Evolutionary conservation across 2,113 vertebrate species (phyloP).

Genomic region (Acinonyx jubatus): DNA sequence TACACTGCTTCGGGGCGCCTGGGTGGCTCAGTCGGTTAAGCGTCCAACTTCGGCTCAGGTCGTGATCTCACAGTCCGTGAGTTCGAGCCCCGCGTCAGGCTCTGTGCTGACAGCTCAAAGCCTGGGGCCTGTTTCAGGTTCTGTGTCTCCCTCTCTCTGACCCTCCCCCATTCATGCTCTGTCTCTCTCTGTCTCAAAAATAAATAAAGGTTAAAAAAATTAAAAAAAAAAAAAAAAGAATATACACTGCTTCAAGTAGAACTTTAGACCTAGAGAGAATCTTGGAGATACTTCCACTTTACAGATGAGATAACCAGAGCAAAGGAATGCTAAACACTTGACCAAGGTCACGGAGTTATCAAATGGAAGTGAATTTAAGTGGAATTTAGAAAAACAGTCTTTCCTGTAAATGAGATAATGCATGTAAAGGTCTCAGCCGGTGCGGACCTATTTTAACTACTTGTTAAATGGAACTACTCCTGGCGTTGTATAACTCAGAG

Average conservation of each 20-base stretch:
- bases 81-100: no score
- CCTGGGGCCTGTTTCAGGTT: no score
- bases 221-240: neutral
- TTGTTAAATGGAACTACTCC: neutral
- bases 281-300: neutral
- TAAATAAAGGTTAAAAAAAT: no score
- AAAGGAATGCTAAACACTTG: neutral
- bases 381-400: neutral
- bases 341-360: neutral
- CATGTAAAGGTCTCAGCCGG: neutral
- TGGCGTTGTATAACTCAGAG: neutral
- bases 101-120: no score
- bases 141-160: no score
- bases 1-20: neutral
- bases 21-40: no score
- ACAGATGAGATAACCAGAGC: neutral
- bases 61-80: no score
- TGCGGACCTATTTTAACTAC: neutral
- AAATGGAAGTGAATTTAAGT: conserved; percentile 13
- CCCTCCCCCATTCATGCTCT: no score
- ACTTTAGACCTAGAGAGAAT: neutral
- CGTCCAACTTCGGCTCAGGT: no score
- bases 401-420: neutral
- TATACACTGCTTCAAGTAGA: neutral
- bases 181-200: no score